Evolutionary conservation across 2,888 invertebrate species (phyloP), one percentile per base, ranked within the genome.

Genomic region (Drosophila flavopinicola): DNA sequence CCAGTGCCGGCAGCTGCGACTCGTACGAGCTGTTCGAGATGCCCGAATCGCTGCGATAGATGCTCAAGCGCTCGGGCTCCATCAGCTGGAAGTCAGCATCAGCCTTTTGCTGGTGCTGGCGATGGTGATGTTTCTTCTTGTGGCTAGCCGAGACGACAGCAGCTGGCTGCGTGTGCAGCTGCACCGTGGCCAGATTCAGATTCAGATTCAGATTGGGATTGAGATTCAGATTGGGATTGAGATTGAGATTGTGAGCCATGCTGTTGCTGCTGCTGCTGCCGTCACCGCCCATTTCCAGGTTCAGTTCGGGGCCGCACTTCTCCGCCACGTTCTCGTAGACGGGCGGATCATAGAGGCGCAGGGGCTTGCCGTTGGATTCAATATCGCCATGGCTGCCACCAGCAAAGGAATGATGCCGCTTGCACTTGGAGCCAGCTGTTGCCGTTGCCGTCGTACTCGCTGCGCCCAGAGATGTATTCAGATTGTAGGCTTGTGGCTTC

Each of bases 291-390:
- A 79, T 63, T 48, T 76, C 76, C 84, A 75, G 71, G 61, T 60
- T 61, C 51, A 42, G 23, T 10, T 87, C 84, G 41, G 49, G 80
- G 42, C 13, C 79, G 58, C 85, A 88, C 88, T 94, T 94, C 65
- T 93, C 94, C 37, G 93, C 94, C 53, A 94, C 90, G 86, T 94
- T 94, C 88, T 94, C 93, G 88, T 94, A 94, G 60, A 92, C 88
- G 56, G 91, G 91, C 64, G 90, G 90, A 79, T 91, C 91, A 66
- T 89, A 90, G 75, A 88, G 88, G 72, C 88, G 89, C 79, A 90
- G 75, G 63, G 88, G 73, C 59, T 74, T 79, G 70, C 80, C 83
- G 49, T 67, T 68, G 64, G 84, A 76, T 75, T 87, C 84, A 87
- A 89, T 85, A 90, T 89, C 90, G 88, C 88, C 88, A 85, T 88